Evolutionary conservation across 2,113 vertebrate genomes (phyloP), one percentile per base, ranked within the genome.

Genomic region (Bathybates hornii): DNA sequence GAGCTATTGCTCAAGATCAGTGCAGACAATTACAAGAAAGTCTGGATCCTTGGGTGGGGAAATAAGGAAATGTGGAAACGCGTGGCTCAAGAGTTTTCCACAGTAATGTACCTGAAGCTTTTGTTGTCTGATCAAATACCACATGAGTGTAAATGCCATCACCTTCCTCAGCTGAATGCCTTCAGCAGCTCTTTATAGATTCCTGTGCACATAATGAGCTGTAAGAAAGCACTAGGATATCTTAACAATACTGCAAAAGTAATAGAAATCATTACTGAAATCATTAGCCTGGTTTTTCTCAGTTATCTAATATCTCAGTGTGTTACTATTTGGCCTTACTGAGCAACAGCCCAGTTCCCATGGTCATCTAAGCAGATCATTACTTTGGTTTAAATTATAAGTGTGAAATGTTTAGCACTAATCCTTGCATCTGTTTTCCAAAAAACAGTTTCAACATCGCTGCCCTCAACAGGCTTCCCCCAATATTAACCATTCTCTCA

Each of bases 391-490:
- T 91, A 80, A 92, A 88, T 89, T 90, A 43, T 88, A 83, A 82
- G 50, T 84, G 89, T 84, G 53, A 90, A 85, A 83, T 84, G 34
- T 95, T 96, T 88, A 78, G 92, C 92, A 82, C 96, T 96, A 96
- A 95, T 96, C 95, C 91, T 93, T 97, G 91, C 93, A 96, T 96
- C 95, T 96, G 96, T 94, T 97, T 95, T 95, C 96, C 94, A 95
- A 96, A 97, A 97, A 89, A 96, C 93, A 93, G 91, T 95, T 96
- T 91, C 88, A 96, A 88, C 54, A 83, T 57, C 6, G 29, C 82
- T 88, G 48, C 79, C 81, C 84, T 92, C 71, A 5, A 59, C 79
- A 68, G 53, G 21, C 86, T 45, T 61, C 50, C 54, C 54, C 45
- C 36, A 36, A 71, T 82, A 83, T 90, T 87, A 89, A 87, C 85